A percentile compares a stretch with the other conserved stretches of the same genome.
Conservation (phyloP, 1,140 invertebrate genomes). For the Philotrypesis tridentata region DNA sequence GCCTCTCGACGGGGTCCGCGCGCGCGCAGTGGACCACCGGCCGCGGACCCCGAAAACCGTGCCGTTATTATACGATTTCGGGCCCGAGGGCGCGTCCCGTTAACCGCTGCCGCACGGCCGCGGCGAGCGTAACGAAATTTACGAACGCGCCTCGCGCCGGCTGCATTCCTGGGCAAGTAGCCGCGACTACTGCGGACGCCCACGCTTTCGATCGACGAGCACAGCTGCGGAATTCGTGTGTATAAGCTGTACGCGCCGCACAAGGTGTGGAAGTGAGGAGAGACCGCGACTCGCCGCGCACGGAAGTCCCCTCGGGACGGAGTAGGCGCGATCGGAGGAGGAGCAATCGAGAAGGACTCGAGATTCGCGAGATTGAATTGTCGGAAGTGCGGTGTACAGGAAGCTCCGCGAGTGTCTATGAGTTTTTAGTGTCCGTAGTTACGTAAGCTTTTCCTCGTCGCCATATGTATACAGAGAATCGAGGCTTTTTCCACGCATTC, state of each 20-base stretch:
- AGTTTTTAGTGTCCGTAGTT: no score
- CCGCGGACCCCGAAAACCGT: neutral
- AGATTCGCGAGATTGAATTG: no score
- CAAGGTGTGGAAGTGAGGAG: neutral
- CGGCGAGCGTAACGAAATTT: neutral
- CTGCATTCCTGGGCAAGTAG: slow-evolving; percentile 1
- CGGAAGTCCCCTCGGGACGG: no score
- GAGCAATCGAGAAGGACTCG: no score
- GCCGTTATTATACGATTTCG: slow-evolving; percentile 9
- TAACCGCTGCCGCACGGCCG: no score
- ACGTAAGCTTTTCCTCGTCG: no score
- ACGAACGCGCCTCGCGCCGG: neutral
- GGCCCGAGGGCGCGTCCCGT: neutral
- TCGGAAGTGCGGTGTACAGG: no score
- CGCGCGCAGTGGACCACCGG: slow-evolving; percentile 40
- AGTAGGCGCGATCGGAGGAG: neutral
- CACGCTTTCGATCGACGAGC: neutral
- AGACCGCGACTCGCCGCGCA: no score
- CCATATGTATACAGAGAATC: no score
- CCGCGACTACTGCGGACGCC: slow-evolving; percentile 48
- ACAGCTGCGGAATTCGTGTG: neutral
- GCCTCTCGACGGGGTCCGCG: neutral
- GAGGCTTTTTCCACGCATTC: no score
- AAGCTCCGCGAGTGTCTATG: no score
- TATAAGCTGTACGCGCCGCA: neutral